Evolutionary conservation across 2,113 vertebrate species (phyloP), one percentile per base, ranked within the genome.

Genomic region (Serilophus lunatus): DNA sequence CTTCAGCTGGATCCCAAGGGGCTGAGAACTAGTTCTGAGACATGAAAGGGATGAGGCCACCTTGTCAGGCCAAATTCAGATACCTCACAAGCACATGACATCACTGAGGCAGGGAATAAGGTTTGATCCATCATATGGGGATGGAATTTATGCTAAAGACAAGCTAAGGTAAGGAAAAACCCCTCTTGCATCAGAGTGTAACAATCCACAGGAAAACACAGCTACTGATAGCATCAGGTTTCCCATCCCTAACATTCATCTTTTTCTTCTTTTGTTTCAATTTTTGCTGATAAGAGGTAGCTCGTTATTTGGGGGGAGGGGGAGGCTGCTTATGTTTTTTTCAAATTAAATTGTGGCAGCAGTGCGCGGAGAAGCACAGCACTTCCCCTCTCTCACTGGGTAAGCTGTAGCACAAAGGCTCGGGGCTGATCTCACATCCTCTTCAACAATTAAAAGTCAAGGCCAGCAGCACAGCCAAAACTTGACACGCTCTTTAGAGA

Each of bases 391-490:
- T 93, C 94, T 89, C 92, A 65, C 84, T 0, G 84, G 80, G 93
- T 79, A 91, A 91, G 82, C 90, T 69, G 71, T 81, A 75, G 89
- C 95, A 95, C 91, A 97, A 96, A 93, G 87, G 85, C 79, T 88
- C 29, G 33, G 87, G 92, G 93, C 92, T 95, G 96, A 96, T 90
- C 91, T 97, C 95, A 96, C 91, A 94, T 97, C 97, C 96, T 95
- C 93, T 93, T 80, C 92, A 92, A 95, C 88, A 96, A 97, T 96
- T 97, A 94, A 76, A 96, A 96, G 93, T 90, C 95, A 97, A 97
- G 93, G 94, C 93, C 97, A 95, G 90, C 31, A 93, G 75, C 93
- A 70, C 61, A 88, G 94, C 95, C 94, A 97, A 96, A 96, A 96
- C 96, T 94, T 75, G 94, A 95, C 92, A 96, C 54, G 69, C 95